Evolutionary conservation across 2,113 vertebrate genomes (phyloP).

Genomic region (Pseudorasbora parva): DNA sequence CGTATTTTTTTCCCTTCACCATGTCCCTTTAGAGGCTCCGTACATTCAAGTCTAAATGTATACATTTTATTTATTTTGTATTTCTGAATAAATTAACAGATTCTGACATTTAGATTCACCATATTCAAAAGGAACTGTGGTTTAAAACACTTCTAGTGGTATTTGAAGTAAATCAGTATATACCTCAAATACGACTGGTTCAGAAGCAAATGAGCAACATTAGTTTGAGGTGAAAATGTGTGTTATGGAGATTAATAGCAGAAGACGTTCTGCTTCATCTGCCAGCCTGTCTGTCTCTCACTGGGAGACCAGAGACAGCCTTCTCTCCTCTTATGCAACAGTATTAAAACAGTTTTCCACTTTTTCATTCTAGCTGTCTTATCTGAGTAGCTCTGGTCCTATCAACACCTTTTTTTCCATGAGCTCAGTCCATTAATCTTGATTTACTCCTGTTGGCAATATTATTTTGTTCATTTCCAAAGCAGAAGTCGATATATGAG

Average conservation of each 20-base stretch:
- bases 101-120: not conserved
- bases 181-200: not conserved
- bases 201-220: conserved; percentile 1
- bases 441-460: not conserved
- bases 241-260: conserved; percentile 15
- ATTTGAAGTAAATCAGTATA: not conserved
- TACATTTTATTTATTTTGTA: too few relatives aligned
- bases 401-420: not conserved
- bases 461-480: not conserved
- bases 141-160: not conserved
- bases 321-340: conserved; percentile 59
- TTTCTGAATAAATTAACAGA: too few relatives aligned
- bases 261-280: conserved; percentile 19
- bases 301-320: conserved; percentile 51
- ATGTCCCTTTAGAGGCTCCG: too few relatives aligned
- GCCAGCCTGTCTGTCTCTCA: conserved; percentile 56
- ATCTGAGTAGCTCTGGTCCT: not conserved
- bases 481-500: not conserved
- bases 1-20: too few relatives aligned
- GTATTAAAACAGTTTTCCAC: conserved; percentile 34
- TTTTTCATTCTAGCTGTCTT: conserved; percentile 5
- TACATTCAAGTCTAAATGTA: too few relatives aligned
- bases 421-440: not conserved
- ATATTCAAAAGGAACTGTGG: not conserved
- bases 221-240: conserved; percentile 7